Percentiles rank a stretch among this genome's conserved stretches.
phyloP scores from a whole-genome alignment of 2,797 vertebrate species.

The Pangasius mekongensis region DNA sequence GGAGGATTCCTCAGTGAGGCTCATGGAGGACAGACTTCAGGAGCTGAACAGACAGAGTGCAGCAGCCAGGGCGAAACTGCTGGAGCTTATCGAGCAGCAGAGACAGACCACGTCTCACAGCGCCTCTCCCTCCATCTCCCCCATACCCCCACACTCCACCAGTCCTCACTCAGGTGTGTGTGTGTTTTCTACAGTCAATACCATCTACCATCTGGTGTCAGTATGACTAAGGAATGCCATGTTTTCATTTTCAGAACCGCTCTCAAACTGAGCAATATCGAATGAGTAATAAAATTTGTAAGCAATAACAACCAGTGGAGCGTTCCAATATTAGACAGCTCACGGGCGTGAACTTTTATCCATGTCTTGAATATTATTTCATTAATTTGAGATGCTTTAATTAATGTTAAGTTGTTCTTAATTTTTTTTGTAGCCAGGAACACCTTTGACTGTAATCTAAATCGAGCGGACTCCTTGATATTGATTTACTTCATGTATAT shows the following conservation, averaged over 20 bases:
- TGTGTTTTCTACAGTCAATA: constrained; percentile 10
- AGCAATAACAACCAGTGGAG: not conserved
- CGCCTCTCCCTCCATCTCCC: constrained; percentile 66
- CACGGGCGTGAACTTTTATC: not conserved
- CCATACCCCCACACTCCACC: constrained; percentile 67
- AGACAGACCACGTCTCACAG: constrained; percentile 67
- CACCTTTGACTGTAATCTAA: not conserved
- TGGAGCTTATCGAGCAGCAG: constrained; percentile 90
- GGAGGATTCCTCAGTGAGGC: constrained; percentile 59
- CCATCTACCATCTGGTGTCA: not conserved
- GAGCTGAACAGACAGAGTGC: constrained; percentile 88
- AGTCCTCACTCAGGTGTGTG: constrained; percentile 59
- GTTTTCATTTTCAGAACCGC: not conserved
- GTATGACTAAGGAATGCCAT: not conserved
- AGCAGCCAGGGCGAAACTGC: constrained; percentile 82
- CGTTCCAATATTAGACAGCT: not conserved
- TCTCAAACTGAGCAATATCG: not conserved
- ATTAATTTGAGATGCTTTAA: not conserved
- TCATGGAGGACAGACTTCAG: constrained; percentile 85
- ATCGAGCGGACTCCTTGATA: not conserved
- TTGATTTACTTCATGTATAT: not conserved
- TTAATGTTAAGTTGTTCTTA: not conserved
- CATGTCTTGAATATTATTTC: not conserved
- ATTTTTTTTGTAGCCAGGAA: not conserved
- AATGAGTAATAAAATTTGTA: not conserved